phyloP scores from a whole-genome alignment of 2,888 invertebrate genomes.

The Clusia tigrina region DNA sequence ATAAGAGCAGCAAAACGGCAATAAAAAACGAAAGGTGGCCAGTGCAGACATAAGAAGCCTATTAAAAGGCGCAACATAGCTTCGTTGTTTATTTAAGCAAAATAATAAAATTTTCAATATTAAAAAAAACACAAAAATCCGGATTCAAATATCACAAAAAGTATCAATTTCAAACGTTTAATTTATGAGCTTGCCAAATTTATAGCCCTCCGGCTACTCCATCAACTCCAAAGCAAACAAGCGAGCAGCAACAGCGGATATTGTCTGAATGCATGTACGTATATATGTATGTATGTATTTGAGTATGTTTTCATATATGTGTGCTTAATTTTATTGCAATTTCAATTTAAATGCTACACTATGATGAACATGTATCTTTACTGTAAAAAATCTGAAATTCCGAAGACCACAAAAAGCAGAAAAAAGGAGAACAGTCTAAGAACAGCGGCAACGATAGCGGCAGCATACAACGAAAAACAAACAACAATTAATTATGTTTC shows the following conservation, averaged over 20 bases:
- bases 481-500: conserved; percentile 55
- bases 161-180: conserved; percentile 53
- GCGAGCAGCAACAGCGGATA: background rate
- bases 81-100: no score
- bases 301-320: background rate
- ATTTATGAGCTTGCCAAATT: conserved; percentile 52
- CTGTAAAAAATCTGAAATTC: conserved; percentile 44
- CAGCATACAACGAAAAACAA: conserved; percentile 46
- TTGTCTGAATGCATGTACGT: no score
- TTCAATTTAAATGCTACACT: conserved; percentile 22
- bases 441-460: conserved; percentile 24
- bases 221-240: background rate
- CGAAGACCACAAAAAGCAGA: conserved; percentile 49
- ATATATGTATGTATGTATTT: no score
- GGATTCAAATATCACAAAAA: conserved; percentile 21
- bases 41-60: conserved; percentile 35
- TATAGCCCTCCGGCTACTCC: conserved; percentile 38
- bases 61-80: conserved; percentile 22
- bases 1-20: background rate
- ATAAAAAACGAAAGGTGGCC: background rate
- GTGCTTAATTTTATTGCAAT: conserved; percentile 10
- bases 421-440: background rate
- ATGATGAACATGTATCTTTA: conserved; percentile 48
- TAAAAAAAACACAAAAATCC: conserved; percentile 7
- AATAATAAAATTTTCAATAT: background rate